Percentiles rank a stretch among this genome's conserved stretches.
These are phyloP conservation scores for Plagiodera versicolora DNA, from an alignment of 2,888 invertebrate genomes.

Conservation along the genomic window DNA sequence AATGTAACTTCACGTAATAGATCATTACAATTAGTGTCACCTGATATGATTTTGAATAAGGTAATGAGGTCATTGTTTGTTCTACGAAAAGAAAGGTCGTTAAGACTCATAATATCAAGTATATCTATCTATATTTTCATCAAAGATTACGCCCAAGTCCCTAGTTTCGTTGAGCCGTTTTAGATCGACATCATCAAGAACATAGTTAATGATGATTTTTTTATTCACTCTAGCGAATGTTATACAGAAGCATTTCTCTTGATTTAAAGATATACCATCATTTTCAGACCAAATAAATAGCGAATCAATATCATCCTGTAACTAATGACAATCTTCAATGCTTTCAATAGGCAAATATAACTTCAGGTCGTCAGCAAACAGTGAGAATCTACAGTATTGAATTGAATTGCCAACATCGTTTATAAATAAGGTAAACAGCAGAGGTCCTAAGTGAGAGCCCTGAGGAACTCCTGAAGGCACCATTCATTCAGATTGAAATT, in stretches of 20 bases:
- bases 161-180: too few species aligned
- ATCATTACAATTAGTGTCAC: too few species aligned
- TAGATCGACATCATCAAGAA: too few species aligned
- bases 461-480: background rate
- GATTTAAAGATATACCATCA: conserved; percentile 5
- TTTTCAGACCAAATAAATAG: conserved; percentile 7
- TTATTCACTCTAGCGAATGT: background rate
- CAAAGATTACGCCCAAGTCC: too few species aligned
- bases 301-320: conserved; percentile 1
- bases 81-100: too few species aligned
- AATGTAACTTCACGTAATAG: too few species aligned
- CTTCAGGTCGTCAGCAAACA: background rate
- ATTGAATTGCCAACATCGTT: conserved; percentile 2
- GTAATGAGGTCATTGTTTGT: too few species aligned
- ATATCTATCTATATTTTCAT: too few species aligned
- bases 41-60: too few species aligned
- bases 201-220: background rate
- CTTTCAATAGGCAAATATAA: conserved; percentile 7
- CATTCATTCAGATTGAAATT: background rate
- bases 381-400: background rate
- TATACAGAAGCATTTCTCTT: conserved; percentile 3
- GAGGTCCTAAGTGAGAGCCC: background rate
- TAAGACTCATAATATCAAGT: too few species aligned
- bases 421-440: conserved; percentile 1
- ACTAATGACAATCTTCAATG: too few species aligned